These are phyloP conservation scores for Galerucella nymphaeae DNA, from an alignment of 2,888 invertebrate species.

Conservation along the genomic window DNA sequence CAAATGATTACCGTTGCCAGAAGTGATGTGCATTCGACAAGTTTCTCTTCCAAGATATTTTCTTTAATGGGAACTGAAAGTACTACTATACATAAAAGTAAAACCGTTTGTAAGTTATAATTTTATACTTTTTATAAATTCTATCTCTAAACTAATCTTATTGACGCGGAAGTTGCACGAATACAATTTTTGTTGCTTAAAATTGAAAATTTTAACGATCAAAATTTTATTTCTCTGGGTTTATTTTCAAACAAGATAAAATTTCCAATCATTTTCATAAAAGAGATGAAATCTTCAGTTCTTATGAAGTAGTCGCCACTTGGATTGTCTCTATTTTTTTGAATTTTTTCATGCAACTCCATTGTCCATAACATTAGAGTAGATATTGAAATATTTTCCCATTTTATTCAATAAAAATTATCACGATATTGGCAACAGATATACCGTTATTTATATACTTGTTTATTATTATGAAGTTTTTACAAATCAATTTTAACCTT, in stretches of 20 bases:
- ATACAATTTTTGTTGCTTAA: not conserved
- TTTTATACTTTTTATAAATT: not conserved
- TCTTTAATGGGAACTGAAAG: constrained; percentile 56
- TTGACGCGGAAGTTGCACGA: not conserved
- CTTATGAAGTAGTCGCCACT: too few relatives aligned
- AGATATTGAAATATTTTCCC: not conserved
- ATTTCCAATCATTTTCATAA: too few relatives aligned
- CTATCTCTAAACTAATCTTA: not conserved
- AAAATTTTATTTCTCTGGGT: too few relatives aligned
- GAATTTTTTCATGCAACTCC: not conserved
- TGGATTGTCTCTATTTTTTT: too few relatives aligned
- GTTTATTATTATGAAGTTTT: not conserved
- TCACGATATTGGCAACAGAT: constrained; percentile 15
- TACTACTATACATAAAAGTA: constrained; percentile 50
- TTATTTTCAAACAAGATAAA: too few relatives aligned
- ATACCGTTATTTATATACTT: not conserved
- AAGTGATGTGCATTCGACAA: constrained; percentile 53
- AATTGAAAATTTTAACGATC: too few relatives aligned
- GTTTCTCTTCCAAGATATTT: constrained; percentile 50
- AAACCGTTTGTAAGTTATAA: constrained; percentile 51
- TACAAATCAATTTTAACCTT: too few relatives aligned
- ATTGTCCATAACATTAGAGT: not conserved
- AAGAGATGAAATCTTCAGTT: too few relatives aligned
- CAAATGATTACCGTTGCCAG: constrained; percentile 57
- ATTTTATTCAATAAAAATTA: constrained; percentile 2